A percentile compares a stretch with the other conserved stretches of the same genome.
phyloP scores from a whole-genome alignment of 2,113 vertebrate genomes.

The Tiliqua scincoides region DNA sequence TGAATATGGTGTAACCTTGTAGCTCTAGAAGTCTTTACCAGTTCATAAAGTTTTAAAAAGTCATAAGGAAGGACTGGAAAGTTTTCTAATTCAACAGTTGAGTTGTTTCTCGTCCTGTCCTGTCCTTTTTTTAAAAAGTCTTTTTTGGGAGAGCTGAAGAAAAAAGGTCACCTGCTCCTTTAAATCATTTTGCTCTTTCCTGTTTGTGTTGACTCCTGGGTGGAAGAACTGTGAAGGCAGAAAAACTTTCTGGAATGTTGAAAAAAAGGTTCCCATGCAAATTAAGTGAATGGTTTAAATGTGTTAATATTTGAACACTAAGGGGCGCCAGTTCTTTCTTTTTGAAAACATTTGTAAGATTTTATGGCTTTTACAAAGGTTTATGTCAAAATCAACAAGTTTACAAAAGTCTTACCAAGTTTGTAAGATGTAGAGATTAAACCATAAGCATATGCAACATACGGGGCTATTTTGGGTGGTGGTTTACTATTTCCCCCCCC shows the following conservation, averaged over 20 bases:
- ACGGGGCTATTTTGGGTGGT: background rate
- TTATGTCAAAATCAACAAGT: slow-evolving; percentile 24
- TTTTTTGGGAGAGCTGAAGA: slow-evolving; percentile 15
- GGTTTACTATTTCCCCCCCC: background rate
- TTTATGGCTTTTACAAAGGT: background rate
- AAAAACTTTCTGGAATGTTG: slow-evolving; percentile 86
- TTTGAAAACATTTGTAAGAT: slow-evolving; percentile 40
- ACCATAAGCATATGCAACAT: background rate
- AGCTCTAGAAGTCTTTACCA: slow-evolving; percentile 2
- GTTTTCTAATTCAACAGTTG: slow-evolving; percentile 20
- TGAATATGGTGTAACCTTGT: background rate
- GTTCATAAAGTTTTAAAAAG: background rate
- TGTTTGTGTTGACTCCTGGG: slow-evolving; percentile 75
- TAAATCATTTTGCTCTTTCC: slow-evolving; percentile 73
- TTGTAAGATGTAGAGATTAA: slow-evolving; percentile 1
- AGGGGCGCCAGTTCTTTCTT: slow-evolving; percentile 82
- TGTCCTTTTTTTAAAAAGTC: no score
- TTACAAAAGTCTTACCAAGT: slow-evolving; percentile 6
- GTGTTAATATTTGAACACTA: slow-evolving; percentile 76
- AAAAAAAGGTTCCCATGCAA: slow-evolving; percentile 71
- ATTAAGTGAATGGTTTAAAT: slow-evolving; percentile 63
- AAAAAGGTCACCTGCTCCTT: slow-evolving; percentile 63
- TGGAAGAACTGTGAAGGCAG: slow-evolving; percentile 76
- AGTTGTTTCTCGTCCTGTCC: background rate
- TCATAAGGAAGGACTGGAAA: background rate